Conservation (phyloP, 2,113 vertebrate genomes). For the Mohoua ochrocephala region DNA sequence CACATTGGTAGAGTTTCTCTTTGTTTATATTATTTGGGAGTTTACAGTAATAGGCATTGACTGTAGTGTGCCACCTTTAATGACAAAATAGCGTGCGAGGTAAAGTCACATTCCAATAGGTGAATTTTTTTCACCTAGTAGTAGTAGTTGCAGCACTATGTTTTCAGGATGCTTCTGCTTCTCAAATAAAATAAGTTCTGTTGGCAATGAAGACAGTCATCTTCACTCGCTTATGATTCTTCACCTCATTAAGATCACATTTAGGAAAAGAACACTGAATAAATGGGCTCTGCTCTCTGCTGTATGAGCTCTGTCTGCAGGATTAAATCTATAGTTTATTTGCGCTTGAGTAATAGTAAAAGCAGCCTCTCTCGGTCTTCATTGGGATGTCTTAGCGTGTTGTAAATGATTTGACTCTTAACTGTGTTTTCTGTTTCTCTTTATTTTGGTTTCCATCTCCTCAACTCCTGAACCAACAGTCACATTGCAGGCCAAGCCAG, state of each 20-base stretch:
- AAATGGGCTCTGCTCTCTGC: not conserved
- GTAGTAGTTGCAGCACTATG: not conserved
- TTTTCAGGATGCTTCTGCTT: not conserved
- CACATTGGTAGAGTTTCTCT: not conserved
- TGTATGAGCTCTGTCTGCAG: not conserved
- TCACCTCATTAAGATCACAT: conserved; percentile 48
- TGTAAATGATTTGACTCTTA: conserved; percentile 19
- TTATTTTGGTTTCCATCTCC: conserved; percentile 34
- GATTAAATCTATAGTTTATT: conserved; percentile 11
- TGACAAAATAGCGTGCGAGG: not conserved
- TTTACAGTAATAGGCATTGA: not conserved
- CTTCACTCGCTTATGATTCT: not conserved
- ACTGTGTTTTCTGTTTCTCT: conserved; percentile 31
- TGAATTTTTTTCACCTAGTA: not conserved
- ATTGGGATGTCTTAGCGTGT: not conserved
- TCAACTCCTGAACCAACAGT: conserved; percentile 33
- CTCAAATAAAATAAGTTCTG: not conserved
- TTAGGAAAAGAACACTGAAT: conserved; percentile 27
- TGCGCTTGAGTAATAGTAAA: conserved; percentile 1
- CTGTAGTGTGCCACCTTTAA: not conserved
- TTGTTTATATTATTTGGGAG: not conserved
- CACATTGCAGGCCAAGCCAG: conserved; percentile 1
- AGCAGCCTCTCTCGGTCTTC: not conserved
- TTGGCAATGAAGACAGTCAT: conserved; percentile 12
- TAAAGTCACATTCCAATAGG: not conserved